phyloP scores from a whole-genome alignment of 2,113 vertebrate genomes.

The Ammodytes marinus region DNA sequence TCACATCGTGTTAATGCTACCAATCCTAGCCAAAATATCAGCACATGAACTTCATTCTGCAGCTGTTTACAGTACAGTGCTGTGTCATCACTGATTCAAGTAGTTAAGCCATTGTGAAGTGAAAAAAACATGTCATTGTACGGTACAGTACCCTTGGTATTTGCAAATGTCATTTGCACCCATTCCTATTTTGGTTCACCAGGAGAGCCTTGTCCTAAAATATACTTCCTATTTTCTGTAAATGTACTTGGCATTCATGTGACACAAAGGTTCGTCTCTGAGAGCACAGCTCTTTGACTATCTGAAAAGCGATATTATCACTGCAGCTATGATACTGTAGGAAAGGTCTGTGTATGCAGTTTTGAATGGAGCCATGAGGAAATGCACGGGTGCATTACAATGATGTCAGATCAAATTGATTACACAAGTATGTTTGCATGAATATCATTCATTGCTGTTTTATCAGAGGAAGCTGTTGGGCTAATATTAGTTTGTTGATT shows the following conservation, averaged over 20 bases:
- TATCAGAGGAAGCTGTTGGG: slow-evolving; percentile 15
- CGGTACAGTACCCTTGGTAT: slow-evolving; percentile 32
- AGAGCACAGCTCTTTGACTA: slow-evolving; percentile 56
- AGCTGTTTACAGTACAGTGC: slow-evolving; percentile 27
- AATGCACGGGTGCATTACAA: slow-evolving; percentile 40
- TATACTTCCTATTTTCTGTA: slow-evolving; percentile 60
- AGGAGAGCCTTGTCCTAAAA: slow-evolving; percentile 9
- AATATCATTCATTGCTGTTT: slow-evolving; percentile 21
- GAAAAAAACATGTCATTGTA: slow-evolving; percentile 22
- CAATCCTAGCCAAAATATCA: not conserved
- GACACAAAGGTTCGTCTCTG: slow-evolving; percentile 42
- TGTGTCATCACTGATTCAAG: slow-evolving; percentile 27
- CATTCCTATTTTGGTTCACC: slow-evolving; percentile 54
- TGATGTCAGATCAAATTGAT: slow-evolving; percentile 28
- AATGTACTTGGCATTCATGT: slow-evolving; percentile 14
- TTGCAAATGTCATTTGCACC: slow-evolving; percentile 51
- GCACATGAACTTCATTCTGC: not conserved
- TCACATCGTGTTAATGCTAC: not conserved
- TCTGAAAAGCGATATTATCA: slow-evolving; percentile 61
- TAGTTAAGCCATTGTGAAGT: slow-evolving; percentile 1
- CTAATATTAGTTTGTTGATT: slow-evolving; percentile 4
- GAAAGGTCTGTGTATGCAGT: slow-evolving; percentile 37
- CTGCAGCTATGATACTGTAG: not conserved
- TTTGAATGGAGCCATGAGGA: slow-evolving; percentile 34
- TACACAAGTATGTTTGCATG: slow-evolving; percentile 55